Evolutionary conservation across 1,140 invertebrate species (phyloP), one percentile per base, ranked within the genome.

Genomic region (Drosophila ananassae): DNA sequence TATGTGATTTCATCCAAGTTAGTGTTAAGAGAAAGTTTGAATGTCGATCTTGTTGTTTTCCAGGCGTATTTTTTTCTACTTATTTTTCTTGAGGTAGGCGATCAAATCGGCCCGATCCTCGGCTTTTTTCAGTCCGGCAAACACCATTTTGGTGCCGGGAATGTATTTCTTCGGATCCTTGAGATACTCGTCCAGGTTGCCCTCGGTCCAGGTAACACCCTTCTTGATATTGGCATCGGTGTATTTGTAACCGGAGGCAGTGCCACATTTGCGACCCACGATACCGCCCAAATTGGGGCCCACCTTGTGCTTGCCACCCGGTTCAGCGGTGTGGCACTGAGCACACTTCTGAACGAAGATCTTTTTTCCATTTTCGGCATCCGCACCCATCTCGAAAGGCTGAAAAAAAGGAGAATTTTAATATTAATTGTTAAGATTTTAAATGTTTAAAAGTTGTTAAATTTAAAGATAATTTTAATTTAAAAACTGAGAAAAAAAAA

Each of bases 311-410:
- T 96, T 96, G 32, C 96, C 97, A 72, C 96, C 96, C 52, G 94
- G 93, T 72, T 97, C 96, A 10, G 95, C 93, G 8, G 97, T 97
- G 91, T 99, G 98, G 90, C 98, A 99, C 91, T 98, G 97, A 6
- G 96, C 93, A 92, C 98, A 99, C 80, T 95, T 95, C 91, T 96
- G 95, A 39, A 97, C 93, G 91, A 99, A 99, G 28, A 98, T 90
- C 93, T 96, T 97, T 92, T 98, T 98, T 67, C 98, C 98, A 87
- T 98, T 98, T 62, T 97, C 96, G 66, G 94, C 93, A 94, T 98
- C 75, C 6, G 61, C 53, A 59, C 68, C 66, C 82, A 87, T 87
- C 0, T 30, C 79, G 24, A 9, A 52, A 37, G 22, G 3, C 72
- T 75, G 28, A 1, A 56, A 44, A 22, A n/a, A 55, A 8, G 12